phyloP scores from a whole-genome alignment of 2,888 invertebrate species.

The Amblyjoppa proteus region DNA sequence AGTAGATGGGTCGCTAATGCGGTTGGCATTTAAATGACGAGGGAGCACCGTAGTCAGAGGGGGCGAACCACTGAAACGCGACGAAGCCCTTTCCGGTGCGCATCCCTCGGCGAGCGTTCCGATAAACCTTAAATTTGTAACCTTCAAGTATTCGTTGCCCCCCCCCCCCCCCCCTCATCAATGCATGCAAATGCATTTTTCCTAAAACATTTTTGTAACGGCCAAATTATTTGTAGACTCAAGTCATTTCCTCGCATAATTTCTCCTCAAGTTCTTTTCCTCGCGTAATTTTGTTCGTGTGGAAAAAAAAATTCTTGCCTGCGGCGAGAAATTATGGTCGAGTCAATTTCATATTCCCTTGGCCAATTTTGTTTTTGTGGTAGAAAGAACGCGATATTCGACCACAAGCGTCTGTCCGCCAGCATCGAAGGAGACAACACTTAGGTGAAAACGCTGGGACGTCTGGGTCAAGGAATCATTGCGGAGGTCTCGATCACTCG shows the following conservation, averaged over 20 bases:
- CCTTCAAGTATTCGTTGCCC: constrained; percentile 43
- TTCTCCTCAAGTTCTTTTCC: background rate
- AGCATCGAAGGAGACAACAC: constrained; percentile 1
- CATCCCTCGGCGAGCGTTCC: constrained; percentile 36
- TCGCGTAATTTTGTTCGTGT: background rate
- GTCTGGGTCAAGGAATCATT: constrained; percentile 74
- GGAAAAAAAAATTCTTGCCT: background rate
- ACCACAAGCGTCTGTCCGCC: background rate
- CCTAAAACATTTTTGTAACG: constrained; percentile 11
- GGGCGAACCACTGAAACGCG: constrained; percentile 75
- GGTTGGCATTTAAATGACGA: constrained; percentile 82
- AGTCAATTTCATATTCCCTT: too few species aligned
- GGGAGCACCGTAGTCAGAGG: constrained; percentile 69
- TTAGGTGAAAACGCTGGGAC: constrained; percentile 8
- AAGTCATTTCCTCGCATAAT: background rate
- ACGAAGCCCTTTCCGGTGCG: constrained; percentile 69
- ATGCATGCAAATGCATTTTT: constrained; percentile 46
- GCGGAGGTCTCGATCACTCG: constrained; percentile 72
- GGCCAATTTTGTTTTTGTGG: too few species aligned
- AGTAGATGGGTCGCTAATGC: constrained; percentile 56
- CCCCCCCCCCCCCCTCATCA: background rate
- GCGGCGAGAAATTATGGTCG: too few species aligned
- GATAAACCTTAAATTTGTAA: constrained; percentile 62
- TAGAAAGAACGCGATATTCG: too few species aligned
- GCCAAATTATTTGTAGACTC: constrained; percentile 28